phyloP scores from a whole-genome alignment of 2,113 vertebrate species.

The Lathamus discolor region DNA sequence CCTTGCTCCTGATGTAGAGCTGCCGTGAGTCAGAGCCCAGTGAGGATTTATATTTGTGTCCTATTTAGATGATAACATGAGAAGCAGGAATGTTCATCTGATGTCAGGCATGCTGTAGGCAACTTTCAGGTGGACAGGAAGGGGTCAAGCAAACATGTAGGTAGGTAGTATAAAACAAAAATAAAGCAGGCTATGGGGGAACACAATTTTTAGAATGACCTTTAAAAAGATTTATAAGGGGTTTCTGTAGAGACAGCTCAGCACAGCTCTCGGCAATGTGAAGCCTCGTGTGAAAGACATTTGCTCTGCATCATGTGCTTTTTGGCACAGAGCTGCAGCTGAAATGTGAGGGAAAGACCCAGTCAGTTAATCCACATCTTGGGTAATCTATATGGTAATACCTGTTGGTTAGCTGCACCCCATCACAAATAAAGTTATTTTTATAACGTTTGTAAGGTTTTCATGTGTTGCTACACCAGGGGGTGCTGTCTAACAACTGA shows the following conservation, averaged over 20 bases:
- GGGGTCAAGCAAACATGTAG: background rate
- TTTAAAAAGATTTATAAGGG: background rate
- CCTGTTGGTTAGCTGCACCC: too few relatives aligned
- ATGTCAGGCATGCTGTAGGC: background rate
- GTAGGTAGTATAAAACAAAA: background rate
- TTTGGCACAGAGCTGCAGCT: background rate
- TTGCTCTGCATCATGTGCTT: accelerated
- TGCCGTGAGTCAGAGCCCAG: background rate
- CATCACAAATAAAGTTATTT: background rate
- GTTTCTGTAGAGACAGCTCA: background rate
- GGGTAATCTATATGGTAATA: too few relatives aligned
- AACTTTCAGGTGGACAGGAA: background rate
- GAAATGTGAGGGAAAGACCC: background rate
- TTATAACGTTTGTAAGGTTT: background rate
- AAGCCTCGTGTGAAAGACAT: background rate
- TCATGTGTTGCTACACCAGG: background rate
- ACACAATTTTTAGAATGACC: background rate
- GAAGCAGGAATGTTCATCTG: background rate
- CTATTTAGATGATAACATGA: background rate
- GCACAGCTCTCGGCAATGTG: background rate
- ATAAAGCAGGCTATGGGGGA: background rate
- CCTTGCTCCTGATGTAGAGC: background rate
- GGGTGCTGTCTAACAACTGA: slow-evolving; percentile 33
- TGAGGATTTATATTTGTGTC: background rate
- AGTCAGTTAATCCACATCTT: background rate